Conservation (phyloP, 2,797 vertebrate species). For the Anas bahamensis region DNA sequence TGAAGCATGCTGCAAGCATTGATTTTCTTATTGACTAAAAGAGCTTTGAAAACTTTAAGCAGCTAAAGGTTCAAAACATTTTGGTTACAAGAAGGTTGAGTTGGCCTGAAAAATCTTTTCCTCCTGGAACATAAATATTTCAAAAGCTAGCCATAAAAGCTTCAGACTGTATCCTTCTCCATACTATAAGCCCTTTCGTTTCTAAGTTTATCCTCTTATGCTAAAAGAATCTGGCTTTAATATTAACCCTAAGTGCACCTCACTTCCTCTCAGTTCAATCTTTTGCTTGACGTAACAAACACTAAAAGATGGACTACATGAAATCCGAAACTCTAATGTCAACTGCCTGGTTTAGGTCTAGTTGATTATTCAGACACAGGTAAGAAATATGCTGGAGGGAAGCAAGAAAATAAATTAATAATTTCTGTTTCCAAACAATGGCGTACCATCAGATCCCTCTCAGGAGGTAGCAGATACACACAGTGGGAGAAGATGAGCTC, state of each 20-base stretch:
- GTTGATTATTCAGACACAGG: background rate
- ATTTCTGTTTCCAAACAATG: background rate
- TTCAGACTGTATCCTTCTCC: background rate
- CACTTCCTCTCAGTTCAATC: background rate
- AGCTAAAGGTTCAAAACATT: constrained; percentile 38
- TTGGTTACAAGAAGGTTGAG: constrained; percentile 6
- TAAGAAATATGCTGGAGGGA: background rate
- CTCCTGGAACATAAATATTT: background rate
- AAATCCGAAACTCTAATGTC: background rate
- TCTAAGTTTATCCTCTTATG: background rate
- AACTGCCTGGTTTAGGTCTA: background rate
- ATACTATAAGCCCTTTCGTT: background rate
- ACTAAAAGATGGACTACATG: background rate
- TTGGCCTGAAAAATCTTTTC: background rate
- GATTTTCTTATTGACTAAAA: constrained; percentile 32
- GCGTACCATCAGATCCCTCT: background rate
- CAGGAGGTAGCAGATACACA: background rate
- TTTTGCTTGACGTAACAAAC: background rate
- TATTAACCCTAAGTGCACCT: background rate
- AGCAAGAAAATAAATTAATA: background rate
- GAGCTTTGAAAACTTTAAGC: constrained; percentile 9
- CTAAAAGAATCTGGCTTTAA: background rate
- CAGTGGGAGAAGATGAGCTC: background rate
- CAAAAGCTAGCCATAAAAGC: background rate
- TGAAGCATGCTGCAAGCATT: background rate